Base-by-base conservation (phyloP, 2,888 invertebrate genomes). In the Ecliptopera silaceata region DNA sequence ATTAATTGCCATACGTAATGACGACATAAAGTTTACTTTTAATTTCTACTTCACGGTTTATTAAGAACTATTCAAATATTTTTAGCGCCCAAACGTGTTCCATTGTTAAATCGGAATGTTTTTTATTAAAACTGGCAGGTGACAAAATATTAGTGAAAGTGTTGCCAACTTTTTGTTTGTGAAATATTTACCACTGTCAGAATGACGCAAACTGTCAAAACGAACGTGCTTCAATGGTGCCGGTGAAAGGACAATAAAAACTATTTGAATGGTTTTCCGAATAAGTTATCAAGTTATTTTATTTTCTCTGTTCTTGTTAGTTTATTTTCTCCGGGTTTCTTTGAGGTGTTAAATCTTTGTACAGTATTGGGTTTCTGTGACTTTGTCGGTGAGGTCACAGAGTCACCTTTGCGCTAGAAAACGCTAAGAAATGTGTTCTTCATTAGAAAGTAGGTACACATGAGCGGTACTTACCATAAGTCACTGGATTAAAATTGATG, bases 101-200 rank as follows among this genome's bases (percentile, higher is more conserved):
- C 59, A 79, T 81, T 82, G 78, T 81, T 64, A 61, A 59, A 65
- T 50, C 51, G 61, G 45, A 65, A 17, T 18, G 64, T 71, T 77
- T 75, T 75, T 67, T 70, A 61, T 70, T 64, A 64, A 70, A 70
- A 75, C 73, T 65, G 66, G 66, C 74, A 68, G 68, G 63, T 70
- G 72, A 79, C 76, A 74, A 71, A 73, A 74, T 75, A 66, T 59
- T 60, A 74, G 88, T 79, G 87, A 86, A 88, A 88, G 87, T 82
- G 69, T 68, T 68, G 68, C 67, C 65, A 65, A 70, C 71, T 73
- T 77, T 74, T 75, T 78, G 64, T 64, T 32, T 53, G 49, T 49
- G 49, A 38, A 32, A 64, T 75, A 69, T 74, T 77, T 69, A 72
- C 66, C 76, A 72, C 74, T 80, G 79, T 77, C 78, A 82, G 72